Evolutionary conservation across 2,797 vertebrate genomes (phyloP), one percentile per base, ranked within the genome.

Genomic region (Valencia hispanica): DNA sequence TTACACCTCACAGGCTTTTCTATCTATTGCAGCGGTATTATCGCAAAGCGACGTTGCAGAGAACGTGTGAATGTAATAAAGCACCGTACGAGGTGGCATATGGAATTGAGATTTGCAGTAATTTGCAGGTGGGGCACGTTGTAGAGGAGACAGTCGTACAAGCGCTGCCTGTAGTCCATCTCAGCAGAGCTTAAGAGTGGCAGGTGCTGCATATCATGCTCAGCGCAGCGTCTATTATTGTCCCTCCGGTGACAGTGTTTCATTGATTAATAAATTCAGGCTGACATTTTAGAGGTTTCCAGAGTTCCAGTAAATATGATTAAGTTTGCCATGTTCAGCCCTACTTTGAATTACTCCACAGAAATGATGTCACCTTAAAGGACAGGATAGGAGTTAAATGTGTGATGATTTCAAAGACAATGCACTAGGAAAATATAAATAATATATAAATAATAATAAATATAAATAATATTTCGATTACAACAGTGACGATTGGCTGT

Each of bases 91-190:
- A 91, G 88, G 87, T 80, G 90, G 92, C 92, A 91, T 92, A 90
- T 89, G 85, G 91, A 93, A 94, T 91, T 91, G 91, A 92, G 89
- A 94, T 94, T 92, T 91, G 87, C 83, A 84, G 87, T 93, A 84
- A 94, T 94, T 94, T 94, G 93, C 92, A 94, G 90, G 84, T 88
- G 84, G 61, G 88, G 88, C 93, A 94, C 92, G 91, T 94, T 89
- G 89, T 88, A 76, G 75, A 78, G 83, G 92, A 91, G 88, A 84
- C 89, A 74, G 85, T 76, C 72, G 74, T 81, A 75, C 82, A 72
- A 73, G 81, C 53, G 80, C 78, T 81, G 90, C 84, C 79, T 84
- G 87, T 87, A 87, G 91, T 91, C 92, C 90, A 89, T 89, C 90
- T 91, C 82, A 39, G 75, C 88, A 85, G 78, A 88, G 92, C 90